These are phyloP conservation scores for Caenorhabditis panamensis DNA, from an alignment of 2,888 invertebrate genomes.

Conservation along the genomic window DNA sequence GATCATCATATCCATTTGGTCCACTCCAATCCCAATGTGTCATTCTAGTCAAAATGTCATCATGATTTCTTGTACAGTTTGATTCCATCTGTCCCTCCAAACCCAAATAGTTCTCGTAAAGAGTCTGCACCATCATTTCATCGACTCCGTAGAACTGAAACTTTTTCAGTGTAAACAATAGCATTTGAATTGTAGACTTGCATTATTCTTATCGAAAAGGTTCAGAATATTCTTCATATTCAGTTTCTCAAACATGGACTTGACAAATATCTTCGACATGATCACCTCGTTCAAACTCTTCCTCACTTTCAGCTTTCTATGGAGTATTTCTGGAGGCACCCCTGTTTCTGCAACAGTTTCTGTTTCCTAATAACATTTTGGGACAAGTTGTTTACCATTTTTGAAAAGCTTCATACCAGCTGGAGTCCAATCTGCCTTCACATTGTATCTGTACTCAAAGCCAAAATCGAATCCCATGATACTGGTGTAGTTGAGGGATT, in stretches of 20 bases:
- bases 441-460: conserved; percentile 37
- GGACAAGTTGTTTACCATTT: neutral
- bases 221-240: conserved; percentile 43
- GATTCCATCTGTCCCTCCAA: conserved; percentile 59
- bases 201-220: conserved; percentile 47
- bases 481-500: conserved; percentile 51
- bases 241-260: conserved; percentile 53
- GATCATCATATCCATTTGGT: conserved; percentile 33
- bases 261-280: conserved; percentile 50
- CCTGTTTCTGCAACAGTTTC: conserved; percentile 36
- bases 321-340: conserved; percentile 41
- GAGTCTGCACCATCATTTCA: conserved; percentile 52
- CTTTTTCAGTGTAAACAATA: neutral
- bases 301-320: conserved; percentile 28
- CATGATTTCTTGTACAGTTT: conserved; percentile 36
- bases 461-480: conserved; percentile 57
- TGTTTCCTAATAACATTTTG: too few relatives aligned
- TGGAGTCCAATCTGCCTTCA: conserved; percentile 56
- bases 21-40: conserved; percentile 48
- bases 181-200: neutral
- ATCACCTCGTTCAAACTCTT: conserved; percentile 58
- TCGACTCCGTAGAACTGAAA: conserved; percentile 56
- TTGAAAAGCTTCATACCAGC: conserved; percentile 54
- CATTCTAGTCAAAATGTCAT: conserved; percentile 18
- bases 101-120: conserved; percentile 59